Base-by-base conservation (phyloP, 92 coral and sea anemone genomes). In the Epizoanthus illoricatus region DNA sequence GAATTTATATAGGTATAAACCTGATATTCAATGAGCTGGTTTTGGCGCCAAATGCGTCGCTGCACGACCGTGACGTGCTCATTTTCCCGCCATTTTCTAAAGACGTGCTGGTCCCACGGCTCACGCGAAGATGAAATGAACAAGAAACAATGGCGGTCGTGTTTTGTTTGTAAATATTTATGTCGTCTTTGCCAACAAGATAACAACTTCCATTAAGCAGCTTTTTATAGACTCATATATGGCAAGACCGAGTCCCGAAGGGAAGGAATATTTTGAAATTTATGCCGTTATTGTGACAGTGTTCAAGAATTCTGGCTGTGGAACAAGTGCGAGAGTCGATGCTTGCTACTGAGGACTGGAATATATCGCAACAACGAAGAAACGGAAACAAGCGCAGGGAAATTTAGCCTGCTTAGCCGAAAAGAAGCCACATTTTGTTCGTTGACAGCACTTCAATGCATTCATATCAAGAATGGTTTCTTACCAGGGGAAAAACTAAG, bases 81-180 rank as follows among this genome's bases (percentile, higher is more conserved):
- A 74, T 56, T 74, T 74, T 74, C 80, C 80, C 80, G 80, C 80
- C 80, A 56, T 33, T 74, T 55, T 73, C 15, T 20, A 8, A 24
- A 72, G 21, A 54, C 43, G 73, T 19, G 42, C 70, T 28, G 42
- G 43, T 65, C 42, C 13, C 70, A 12, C n/a, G n/a, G 40, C 28
- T 21, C 39, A 24, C 17, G 69, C 69, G 15, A 23, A 28, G 70
- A 20, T 65, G 70, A 65, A 65, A 65, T 40, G 40, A 23, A 10
- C 70, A 65, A 28, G 70, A 65, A 65, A 40, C 70, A 18, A 65
- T 52, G 56, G 56, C 56, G 16, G 42, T 28, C n/a, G 13, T 33
- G 40, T 68, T 39, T 68, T 41, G 20, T 39, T 10, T 19, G 21
- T 33, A 45, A 19, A 12, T 33, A 68, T 33, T 36, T 18, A 5